A percentile compares a stretch with the other conserved stretches of the same genome.
Conservation (phyloP, 2,113 vertebrate species). For the Oplegnathus fasciatus region DNA sequence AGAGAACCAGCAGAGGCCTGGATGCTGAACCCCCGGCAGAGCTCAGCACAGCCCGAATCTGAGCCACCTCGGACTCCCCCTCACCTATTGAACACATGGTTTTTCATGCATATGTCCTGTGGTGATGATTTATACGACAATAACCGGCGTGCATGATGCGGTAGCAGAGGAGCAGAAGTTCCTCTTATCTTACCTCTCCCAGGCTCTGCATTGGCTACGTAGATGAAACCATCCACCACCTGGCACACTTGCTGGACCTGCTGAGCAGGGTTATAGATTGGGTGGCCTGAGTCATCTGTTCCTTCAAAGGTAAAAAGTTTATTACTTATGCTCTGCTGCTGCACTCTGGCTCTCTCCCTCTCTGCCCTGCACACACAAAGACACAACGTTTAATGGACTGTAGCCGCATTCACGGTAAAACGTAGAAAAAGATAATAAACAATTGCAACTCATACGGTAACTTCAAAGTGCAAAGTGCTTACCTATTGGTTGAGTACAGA, state of each 20-base stretch:
- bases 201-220: conserved; percentile 92
- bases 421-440: background rate
- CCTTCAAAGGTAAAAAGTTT: conserved; percentile 90
- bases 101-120: background rate
- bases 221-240: conserved; percentile 94
- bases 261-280: conserved; percentile 85
- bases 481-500: conserved; percentile 80
- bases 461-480: background rate
- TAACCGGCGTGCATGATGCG: background rate
- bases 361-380: conserved; percentile 86
- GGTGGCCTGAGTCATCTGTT: conserved; percentile 74
- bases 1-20: conserved; percentile 91
- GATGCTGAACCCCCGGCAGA: conserved; percentile 79
- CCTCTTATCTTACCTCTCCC: conserved; percentile 83
- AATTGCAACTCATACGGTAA: background rate
- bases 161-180: background rate
- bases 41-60: conserved; percentile 88
- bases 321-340: conserved; percentile 85
- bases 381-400: conserved; percentile 1
- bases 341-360: conserved; percentile 89
- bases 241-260: conserved; percentile 92
- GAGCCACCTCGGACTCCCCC: conserved; percentile 86
- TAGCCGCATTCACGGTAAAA: background rate
- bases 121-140: background rate
- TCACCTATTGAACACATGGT: conserved; percentile 64